Evolutionary conservation across 1,140 invertebrate species (phyloP).

Genomic region (Achroia grisella): DNA sequence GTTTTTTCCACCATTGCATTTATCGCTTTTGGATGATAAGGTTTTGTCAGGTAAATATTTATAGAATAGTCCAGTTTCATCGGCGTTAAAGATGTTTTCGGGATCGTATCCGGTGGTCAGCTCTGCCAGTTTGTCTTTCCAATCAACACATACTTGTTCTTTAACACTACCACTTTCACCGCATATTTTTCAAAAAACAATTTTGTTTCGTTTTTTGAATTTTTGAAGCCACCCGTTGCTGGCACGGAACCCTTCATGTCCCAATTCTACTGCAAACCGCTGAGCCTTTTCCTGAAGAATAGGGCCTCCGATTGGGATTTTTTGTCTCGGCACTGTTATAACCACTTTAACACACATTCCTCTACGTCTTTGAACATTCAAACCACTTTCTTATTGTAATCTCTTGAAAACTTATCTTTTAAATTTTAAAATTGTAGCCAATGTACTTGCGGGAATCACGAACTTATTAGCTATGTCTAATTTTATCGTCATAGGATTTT

Average conservation of each 20-base stretch:
- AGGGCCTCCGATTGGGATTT: conserved; percentile 37
- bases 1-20: conserved; percentile 49
- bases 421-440: too few species aligned
- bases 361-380: conserved; percentile 21
- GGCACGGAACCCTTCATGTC: conserved; percentile 33
- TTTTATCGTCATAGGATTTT: conserved; percentile 23
- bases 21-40: conserved; percentile 45
- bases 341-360: conserved; percentile 34
- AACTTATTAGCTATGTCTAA: conserved; percentile 23
- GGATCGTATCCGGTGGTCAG: conserved; percentile 29
- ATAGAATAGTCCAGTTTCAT: conserved; percentile 67
- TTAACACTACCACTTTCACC: too few species aligned
- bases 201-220: conserved; percentile 33
- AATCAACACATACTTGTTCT: conserved; percentile 8
- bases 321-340: conserved; percentile 37
- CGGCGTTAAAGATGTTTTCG: conserved; percentile 64
- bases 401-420: too few species aligned
- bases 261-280: conserved; percentile 34
- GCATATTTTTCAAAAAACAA: conserved; percentile 17
- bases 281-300: conserved; percentile 44
- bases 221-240: conserved; percentile 51
- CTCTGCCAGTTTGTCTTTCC: conserved; percentile 17
- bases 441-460: too few species aligned
- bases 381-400: too few species aligned
- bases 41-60: conserved; percentile 59